Evolutionary conservation across 2,888 invertebrate genomes (phyloP).

Genomic region (Drosophila ezoana): DNA sequence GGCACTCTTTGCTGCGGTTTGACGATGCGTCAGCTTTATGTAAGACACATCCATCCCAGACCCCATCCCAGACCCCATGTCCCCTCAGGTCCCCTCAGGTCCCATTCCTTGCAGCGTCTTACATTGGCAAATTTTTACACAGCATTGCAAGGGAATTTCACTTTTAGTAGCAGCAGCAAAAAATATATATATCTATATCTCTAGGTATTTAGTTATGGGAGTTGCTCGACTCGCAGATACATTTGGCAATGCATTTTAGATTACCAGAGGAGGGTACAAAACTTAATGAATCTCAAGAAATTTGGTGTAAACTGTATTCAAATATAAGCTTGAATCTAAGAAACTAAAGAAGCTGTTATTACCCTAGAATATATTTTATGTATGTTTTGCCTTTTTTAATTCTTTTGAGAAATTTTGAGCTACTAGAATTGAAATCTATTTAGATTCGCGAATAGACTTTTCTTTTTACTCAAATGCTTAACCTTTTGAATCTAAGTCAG

Average conservation of each 20-base stretch:
- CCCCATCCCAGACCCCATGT: slow-evolving; percentile 4
- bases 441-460: too few species aligned
- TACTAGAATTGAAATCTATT: too few species aligned
- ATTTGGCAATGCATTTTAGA: not conserved
- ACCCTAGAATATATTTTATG: too few species aligned
- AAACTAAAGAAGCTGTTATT: too few species aligned
- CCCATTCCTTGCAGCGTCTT: slow-evolving; percentile 6
- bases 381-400: too few species aligned
- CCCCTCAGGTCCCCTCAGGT: not conserved
- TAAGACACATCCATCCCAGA: slow-evolving; percentile 51
- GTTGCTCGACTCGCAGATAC: slow-evolving; percentile 27
- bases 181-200: not conserved
- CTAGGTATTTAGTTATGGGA: not conserved
- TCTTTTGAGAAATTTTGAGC: too few species aligned
- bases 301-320: too few species aligned
- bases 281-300: too few species aligned
- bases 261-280: too few species aligned
- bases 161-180: slow-evolving; percentile 43
- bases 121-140: slow-evolving; percentile 51
- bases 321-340: too few species aligned
- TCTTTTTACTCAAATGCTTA: too few species aligned
- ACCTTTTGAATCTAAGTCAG: too few species aligned
- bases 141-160: slow-evolving; percentile 59
- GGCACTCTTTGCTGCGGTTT: slow-evolving; percentile 57
- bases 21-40: slow-evolving; percentile 74